Percentiles rank a stretch among this genome's conserved stretches.
Conservation (phyloP, 2,113 vertebrate genomes). For the Cardinalis cardinalis region DNA sequence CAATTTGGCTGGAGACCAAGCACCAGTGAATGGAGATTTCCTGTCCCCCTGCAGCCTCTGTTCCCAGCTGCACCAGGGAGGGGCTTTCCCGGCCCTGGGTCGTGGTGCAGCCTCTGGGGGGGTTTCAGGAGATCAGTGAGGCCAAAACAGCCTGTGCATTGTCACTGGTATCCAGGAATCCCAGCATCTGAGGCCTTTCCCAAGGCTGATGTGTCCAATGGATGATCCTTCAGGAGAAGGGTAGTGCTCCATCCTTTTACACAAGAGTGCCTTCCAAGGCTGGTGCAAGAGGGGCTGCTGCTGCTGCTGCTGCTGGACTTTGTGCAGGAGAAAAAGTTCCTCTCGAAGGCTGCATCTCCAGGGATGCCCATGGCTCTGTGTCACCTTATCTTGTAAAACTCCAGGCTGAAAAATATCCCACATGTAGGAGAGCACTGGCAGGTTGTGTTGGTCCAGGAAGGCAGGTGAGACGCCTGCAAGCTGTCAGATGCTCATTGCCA, state of each 20-base stretch:
- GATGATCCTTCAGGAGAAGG: neutral
- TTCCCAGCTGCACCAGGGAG: neutral
- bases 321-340: neutral
- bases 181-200: neutral
- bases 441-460: neutral
- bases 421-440: rapidly evolving
- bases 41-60: neutral
- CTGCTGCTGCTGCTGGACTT: neutral
- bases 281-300: neutral
- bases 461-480: neutral
- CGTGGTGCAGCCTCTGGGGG: rapidly evolving
- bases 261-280: rapidly evolving
- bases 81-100: neutral
- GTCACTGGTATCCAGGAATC: neutral
- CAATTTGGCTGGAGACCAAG: conserved; percentile 5
- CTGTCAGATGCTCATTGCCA: rapidly evolving
- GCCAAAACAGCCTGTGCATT: rapidly evolving
- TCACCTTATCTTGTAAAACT: neutral
- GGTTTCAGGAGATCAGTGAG: rapidly evolving
- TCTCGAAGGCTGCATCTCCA: rapidly evolving
- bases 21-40: neutral
- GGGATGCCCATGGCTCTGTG: neutral
- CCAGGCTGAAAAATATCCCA: neutral
- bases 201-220: neutral
- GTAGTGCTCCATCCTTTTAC: neutral